These are phyloP conservation scores for Litocranius walleri DNA, from an alignment of 2,113 vertebrate species.

Conservation along the genomic window DNA sequence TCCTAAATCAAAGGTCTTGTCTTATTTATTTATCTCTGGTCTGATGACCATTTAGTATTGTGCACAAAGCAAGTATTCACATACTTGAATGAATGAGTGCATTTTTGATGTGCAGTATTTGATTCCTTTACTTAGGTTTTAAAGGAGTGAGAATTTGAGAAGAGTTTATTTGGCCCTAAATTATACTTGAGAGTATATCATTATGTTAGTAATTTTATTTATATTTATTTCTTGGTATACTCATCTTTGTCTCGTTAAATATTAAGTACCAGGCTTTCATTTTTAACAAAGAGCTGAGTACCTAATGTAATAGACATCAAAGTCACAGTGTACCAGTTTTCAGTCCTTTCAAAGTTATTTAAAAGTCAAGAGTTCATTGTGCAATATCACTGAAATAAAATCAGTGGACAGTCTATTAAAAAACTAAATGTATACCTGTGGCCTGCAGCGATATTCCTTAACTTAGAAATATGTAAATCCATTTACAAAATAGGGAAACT, in stretches of 20 bases:
- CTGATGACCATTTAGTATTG: not conserved
- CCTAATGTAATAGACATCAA: not conserved
- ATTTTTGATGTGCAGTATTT: not conserved
- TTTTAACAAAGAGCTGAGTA: not conserved
- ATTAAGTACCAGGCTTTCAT: not conserved
- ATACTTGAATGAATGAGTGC: not conserved
- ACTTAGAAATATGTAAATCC: not conserved
- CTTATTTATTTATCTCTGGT: not conserved
- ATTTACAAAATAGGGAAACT: not conserved
- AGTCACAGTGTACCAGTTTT: not conserved
- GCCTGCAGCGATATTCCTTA: not conserved
- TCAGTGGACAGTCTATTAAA: not conserved
- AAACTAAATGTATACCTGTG: not conserved
- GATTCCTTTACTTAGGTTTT: not conserved
- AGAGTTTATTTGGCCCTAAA: not conserved
- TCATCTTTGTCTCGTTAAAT: not conserved
- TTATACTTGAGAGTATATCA: not conserved
- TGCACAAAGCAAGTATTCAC: not conserved
- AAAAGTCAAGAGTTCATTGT: not conserved
- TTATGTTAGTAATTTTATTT: not conserved
- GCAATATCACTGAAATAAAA: not conserved
- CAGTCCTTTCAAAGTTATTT: not conserved
- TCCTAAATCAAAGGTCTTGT: not conserved
- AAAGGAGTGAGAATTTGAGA: not conserved
- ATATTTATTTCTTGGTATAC: not conserved